Conservation (phyloP, 2,888 invertebrate species). For the Acleris holmiana region DNA sequence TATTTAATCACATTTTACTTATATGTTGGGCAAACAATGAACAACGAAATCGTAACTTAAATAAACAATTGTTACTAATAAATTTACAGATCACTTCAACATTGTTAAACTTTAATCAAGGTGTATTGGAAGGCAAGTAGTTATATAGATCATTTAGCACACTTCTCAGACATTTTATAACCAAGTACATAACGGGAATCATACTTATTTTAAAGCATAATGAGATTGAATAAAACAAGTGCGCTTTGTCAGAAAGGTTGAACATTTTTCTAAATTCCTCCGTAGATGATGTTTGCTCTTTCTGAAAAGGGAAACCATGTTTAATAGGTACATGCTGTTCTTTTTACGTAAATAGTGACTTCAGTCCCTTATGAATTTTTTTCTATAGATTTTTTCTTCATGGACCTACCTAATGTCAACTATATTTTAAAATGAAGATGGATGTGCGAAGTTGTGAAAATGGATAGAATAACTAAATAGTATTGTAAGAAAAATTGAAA, state of each 20-base stretch:
- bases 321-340: too few species aligned
- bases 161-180: slow-evolving; percentile 48
- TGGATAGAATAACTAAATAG: too few species aligned
- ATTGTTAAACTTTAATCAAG: background rate
- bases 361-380: too few species aligned
- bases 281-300: slow-evolving; percentile 44
- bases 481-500: too few species aligned
- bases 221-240: slow-evolving; percentile 33
- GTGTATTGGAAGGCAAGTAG: background rate
- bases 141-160: background rate
- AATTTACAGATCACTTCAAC: background rate
- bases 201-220: slow-evolving; percentile 51
- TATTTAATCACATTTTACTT: background rate
- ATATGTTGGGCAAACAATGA: slow-evolving; percentile 24
- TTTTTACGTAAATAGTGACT: background rate
- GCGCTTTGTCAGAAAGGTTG: slow-evolving; percentile 42
- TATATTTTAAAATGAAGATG: too few species aligned
- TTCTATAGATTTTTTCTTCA: too few species aligned
- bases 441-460: too few species aligned
- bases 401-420: too few species aligned
- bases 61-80: background rate
- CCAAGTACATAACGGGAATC: slow-evolving; percentile 51
- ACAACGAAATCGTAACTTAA: slow-evolving; percentile 1
- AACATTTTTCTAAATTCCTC: slow-evolving; percentile 55
- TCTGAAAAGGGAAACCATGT: slow-evolving; percentile 44